Evolutionary conservation across 2,888 invertebrate genomes (phyloP), one percentile per base, ranked within the genome.

Genomic region (Eilema sororculum): DNA sequence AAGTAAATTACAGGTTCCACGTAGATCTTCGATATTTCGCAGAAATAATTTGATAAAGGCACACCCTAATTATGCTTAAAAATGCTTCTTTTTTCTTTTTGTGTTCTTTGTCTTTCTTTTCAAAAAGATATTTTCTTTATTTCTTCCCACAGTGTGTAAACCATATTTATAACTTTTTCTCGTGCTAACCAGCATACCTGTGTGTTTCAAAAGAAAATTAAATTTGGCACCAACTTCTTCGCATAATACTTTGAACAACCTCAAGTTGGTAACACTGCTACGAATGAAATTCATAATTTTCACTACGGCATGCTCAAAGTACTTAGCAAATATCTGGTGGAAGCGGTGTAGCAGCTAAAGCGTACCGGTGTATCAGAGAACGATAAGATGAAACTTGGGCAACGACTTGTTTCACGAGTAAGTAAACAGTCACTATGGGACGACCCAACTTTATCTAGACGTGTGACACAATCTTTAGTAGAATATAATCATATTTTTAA

Each of bases 151-250:
- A 59, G 5, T 5, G 5, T 28, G 28, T 28, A 28, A 59, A 59
- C 59, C 59, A 24, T 59, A 5, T 24, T 28, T 10, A 59, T 24
- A 30, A 59, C 59, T 59, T 59, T 30, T 5, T 12, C 28, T 59
- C 28, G 9, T 28, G 28, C 28, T 28, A 59, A 28, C 59, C 20
- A 30, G 30, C 59, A 24, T 57, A 57, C 57, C 57, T 57, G 57
- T 57, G 10, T 57, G 24, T 22, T 57, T 3, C 6, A 59, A 59
- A 28, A 59, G 59, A 59, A 30, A 8, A 59, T 59, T 59, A 59
- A 28, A 59, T 59, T 25, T 59, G 28, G 59, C 59, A 28, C 59
- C 59, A 59, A 59, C 30, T 59, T 59, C 20, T 30, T 59, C 59
- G 30, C 59, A 59, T 5, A 59, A 59, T 28, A 28, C 28, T 59